A percentile compares a stretch with the other conserved stretches of the same genome.
Conservation (phyloP, 2,888 invertebrate genomes). For the Tortrix viridana region DNA sequence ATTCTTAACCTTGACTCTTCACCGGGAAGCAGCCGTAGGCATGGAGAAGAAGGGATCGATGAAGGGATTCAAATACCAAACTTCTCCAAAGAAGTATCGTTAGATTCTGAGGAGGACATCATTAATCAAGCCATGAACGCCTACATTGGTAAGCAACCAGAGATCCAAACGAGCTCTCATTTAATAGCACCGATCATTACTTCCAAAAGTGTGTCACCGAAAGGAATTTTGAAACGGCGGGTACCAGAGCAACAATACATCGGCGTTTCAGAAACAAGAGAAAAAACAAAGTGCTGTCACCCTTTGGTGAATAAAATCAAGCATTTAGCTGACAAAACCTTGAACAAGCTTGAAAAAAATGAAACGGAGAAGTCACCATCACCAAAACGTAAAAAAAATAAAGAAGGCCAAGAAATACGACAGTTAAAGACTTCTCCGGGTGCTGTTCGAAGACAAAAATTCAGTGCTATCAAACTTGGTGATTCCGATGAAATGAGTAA, state of each 20-base stretch:
- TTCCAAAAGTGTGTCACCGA: slow-evolving; percentile 75
- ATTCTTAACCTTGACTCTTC: slow-evolving; percentile 79
- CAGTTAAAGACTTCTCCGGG: slow-evolving; percentile 86
- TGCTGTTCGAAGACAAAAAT: slow-evolving; percentile 81
- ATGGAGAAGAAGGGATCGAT: slow-evolving; percentile 76
- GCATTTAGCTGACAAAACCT: slow-evolving; percentile 85
- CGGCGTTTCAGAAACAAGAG: slow-evolving; percentile 73
- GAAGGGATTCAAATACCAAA: slow-evolving; percentile 78
- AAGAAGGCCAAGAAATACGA: slow-evolving; percentile 84
- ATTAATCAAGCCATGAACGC: slow-evolving; percentile 55
- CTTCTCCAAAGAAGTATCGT: slow-evolving; percentile 77
- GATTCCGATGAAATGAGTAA: slow-evolving; percentile 81
- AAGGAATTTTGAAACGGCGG: slow-evolving; percentile 82
- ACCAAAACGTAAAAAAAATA: slow-evolving; percentile 78
- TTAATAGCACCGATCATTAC: slow-evolving; percentile 64
- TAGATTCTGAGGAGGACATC: slow-evolving; percentile 77
- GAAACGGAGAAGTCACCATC: slow-evolving; percentile 72
- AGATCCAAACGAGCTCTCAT: slow-evolving; percentile 57
- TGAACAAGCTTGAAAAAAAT: slow-evolving; percentile 78
- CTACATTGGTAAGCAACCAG: slow-evolving; percentile 63
- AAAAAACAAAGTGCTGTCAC: slow-evolving; percentile 84
- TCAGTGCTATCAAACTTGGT: slow-evolving; percentile 77
- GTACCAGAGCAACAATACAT: slow-evolving; percentile 72
- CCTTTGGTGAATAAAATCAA: slow-evolving; percentile 87
- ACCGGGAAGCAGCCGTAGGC: slow-evolving; percentile 78